A percentile compares a stretch with the other conserved stretches of the same genome.
These are phyloP conservation scores for Adelphocoris suturalis DNA, from an alignment of 2,888 invertebrate genomes.

Conservation along the genomic window DNA sequence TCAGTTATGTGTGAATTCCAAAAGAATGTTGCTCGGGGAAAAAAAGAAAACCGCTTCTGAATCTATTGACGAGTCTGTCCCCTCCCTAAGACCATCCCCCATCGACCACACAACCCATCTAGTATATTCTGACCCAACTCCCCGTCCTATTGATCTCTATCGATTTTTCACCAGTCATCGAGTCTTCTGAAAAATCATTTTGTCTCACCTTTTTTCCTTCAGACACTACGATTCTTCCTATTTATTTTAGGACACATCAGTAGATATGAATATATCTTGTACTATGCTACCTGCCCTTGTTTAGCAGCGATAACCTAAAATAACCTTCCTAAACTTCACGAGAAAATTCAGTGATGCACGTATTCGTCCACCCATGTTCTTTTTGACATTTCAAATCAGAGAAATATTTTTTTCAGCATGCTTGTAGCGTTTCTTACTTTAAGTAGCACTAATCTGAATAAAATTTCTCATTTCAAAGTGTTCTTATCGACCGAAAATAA, in stretches of 20 bases:
- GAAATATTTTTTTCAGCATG: neutral
- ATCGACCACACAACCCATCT: conserved; percentile 55
- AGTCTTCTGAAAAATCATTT: conserved; percentile 47
- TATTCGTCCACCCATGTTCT: neutral
- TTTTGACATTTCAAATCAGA: neutral
- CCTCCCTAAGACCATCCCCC: neutral
- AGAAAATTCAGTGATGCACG: neutral
- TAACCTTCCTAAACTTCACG: neutral
- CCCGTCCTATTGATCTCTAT: conserved; percentile 51
- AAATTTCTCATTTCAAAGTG: neutral
- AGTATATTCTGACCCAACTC: conserved; percentile 46
- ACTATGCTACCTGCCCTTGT: conserved; percentile 1
- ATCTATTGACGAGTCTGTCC: conserved; percentile 25
- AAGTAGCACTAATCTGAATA: neutral
- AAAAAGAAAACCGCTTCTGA: neutral
- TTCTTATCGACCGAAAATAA: conserved; percentile 53
- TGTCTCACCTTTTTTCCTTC: conserved; percentile 1
- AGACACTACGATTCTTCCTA: neutral
- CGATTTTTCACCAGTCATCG: conserved; percentile 55
- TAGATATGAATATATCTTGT: neutral
- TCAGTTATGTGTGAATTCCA: neutral
- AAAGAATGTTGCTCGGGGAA: neutral
- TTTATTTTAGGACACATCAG: neutral
- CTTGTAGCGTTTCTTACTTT: neutral
- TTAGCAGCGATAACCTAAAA: conserved; percentile 27